phyloP scores from a whole-genome alignment of 2,797 vertebrate genomes.

The Enteromius argenteus region DNA sequence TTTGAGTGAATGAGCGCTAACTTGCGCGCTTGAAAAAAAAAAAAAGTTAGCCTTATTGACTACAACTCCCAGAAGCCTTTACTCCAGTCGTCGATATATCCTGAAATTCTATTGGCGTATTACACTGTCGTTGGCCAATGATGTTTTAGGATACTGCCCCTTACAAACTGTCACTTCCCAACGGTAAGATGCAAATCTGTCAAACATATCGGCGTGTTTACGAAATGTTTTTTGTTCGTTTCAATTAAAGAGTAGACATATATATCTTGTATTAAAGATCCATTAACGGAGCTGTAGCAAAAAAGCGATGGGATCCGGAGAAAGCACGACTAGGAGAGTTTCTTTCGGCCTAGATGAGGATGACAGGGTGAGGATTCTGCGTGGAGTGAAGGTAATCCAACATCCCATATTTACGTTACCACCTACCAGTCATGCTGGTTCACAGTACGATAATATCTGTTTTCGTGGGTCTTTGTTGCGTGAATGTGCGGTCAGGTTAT shows the following conservation, averaged over 20 bases:
- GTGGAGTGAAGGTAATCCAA: conserved; percentile 87
- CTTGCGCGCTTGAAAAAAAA: too few relatives aligned
- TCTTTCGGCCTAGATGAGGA: conserved; percentile 90
- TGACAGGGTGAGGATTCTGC: conserved; percentile 87
- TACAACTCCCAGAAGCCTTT: conserved; percentile 54
- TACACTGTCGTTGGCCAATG: conserved; percentile 40
- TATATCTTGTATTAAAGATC: background rate
- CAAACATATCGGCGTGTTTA: background rate
- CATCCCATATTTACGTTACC: background rate
- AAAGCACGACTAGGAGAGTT: conserved; percentile 85
- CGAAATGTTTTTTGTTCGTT: background rate
- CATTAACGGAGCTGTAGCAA: background rate
- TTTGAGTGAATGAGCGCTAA: background rate
- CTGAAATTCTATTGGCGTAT: conserved; percentile 50
- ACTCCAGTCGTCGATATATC: background rate
- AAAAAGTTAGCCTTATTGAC: conserved; percentile 12
- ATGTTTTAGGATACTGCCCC: conserved; percentile 21
- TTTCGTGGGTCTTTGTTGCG: background rate
- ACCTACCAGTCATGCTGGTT: background rate
- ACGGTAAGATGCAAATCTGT: conserved; percentile 13
- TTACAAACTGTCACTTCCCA: background rate
- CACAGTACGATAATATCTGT: background rate
- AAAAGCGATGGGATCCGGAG: conserved; percentile 82
- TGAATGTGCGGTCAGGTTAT: background rate
- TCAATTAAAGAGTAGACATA: background rate